Evolutionary conservation across 2,888 invertebrate species (phyloP), one percentile per base, ranked within the genome.

Genomic region (Hecatera dysodea): DNA sequence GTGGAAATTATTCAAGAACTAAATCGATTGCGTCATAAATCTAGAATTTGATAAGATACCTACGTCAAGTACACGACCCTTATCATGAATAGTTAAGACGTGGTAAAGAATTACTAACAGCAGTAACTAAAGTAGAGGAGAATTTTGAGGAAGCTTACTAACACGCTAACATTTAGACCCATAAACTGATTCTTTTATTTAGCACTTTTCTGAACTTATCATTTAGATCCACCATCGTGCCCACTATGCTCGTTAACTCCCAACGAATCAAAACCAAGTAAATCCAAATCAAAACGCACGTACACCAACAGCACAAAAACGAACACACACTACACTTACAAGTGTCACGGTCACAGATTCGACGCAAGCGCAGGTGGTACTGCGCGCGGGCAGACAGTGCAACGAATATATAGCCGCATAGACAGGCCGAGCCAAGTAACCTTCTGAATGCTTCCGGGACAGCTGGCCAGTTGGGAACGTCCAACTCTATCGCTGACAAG

Each of bases 371-470:
- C 86, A 81, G 82, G 74, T 71, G 82, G 72, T 82, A 94, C 92
- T 94, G 95, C 90, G 94, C 94, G 91, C 80, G 93, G 92, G 94
- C 90, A 86, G 67, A 61, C 81, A 67, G 72, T 69, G 73, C 87
- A 72, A 75, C 80, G 86, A 87, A 89, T 95, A 92, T 95, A 95
- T 95, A 95, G 91, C 89, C 88, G 33, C 29, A 55, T 33, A 33
- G 55, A 55, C 55, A 15, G 55, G 55, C 55, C 36, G 87, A 75
- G 74, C 80, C 82, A 76, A 80, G 84, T 88, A 94, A 94, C 95
- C 95, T 95, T 95, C 93, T 89, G 86, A 77, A 60, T 46, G 88
- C 94, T 95, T 95, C 95, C 95, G 93, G 94, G 92, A 93, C 90
- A 83, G 67, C 80, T 48, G 42, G 42, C 68, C 70, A 46, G 66